These are phyloP conservation scores for Hemichromis elongatus DNA, from an alignment of 2,113 vertebrate genomes.

Conservation along the genomic window DNA sequence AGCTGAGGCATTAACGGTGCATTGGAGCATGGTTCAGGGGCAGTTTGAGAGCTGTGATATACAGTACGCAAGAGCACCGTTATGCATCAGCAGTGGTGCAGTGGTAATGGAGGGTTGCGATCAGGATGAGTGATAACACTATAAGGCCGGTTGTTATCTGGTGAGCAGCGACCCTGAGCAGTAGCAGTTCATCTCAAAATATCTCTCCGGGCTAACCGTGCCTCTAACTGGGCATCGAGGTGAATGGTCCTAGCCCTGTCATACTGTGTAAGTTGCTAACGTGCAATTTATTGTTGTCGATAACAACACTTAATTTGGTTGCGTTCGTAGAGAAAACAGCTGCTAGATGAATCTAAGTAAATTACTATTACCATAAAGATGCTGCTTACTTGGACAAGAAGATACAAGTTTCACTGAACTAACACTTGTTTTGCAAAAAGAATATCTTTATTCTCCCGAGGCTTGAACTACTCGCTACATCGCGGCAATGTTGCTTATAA, in stretches of 20 bases:
- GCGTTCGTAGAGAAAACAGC: background rate
- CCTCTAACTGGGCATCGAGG: background rate
- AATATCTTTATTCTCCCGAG: background rate
- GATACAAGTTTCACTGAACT: background rate
- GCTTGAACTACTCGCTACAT: background rate
- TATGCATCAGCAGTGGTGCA: background rate
- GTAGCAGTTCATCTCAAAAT: slow-evolving; percentile 11
- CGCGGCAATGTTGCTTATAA: background rate
- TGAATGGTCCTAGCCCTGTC: background rate
- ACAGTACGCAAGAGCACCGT: background rate
- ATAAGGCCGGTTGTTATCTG: slow-evolving; percentile 23
- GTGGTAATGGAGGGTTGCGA: background rate
- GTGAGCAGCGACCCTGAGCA: slow-evolving; percentile 35
- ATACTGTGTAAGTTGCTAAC: background rate
- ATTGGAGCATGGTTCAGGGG: slow-evolving; percentile 38
- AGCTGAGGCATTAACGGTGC: slow-evolving; percentile 44
- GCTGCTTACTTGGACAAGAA: background rate
- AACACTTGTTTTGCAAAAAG: background rate
- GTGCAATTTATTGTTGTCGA: background rate
- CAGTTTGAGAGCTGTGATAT: slow-evolving; percentile 22
- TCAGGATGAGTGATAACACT: slow-evolving; percentile 39
- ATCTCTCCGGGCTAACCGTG: background rate
- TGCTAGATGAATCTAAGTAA: background rate
- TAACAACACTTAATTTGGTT: background rate
- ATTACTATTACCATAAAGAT: background rate